Conservation (phyloP, 2,888 invertebrate species). For the Chrysolina haemoptera region DNA sequence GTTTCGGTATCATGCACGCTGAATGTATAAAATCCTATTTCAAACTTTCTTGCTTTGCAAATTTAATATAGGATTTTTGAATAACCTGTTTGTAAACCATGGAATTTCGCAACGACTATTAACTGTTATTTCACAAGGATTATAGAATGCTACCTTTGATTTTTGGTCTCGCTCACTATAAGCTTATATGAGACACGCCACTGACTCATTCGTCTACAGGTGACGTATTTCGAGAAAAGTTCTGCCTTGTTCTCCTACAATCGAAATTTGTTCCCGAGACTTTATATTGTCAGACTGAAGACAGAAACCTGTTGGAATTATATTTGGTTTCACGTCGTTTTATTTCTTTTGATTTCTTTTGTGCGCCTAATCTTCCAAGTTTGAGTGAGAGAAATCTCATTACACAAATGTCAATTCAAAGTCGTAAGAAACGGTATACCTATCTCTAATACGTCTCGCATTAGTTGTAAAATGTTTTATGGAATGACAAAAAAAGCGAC, state of each 20-base stretch:
- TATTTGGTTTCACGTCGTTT: slow-evolving; percentile 35
- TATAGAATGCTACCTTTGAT: no score
- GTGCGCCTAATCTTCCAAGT: neutral
- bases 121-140: no score
- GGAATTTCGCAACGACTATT: no score
- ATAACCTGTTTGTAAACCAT: no score
- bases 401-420: neutral
- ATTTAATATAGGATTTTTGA: no score
- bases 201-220: no score
- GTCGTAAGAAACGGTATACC: neutral
- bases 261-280: neutral
- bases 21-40: no score
- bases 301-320: slow-evolving; percentile 34
- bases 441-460: neutral
- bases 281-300: slow-evolving; percentile 28
- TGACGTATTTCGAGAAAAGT: neutral
- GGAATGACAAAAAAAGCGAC: neutral
- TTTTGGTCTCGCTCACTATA: no score
- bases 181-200: no score
- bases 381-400: neutral
- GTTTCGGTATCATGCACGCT: no score
- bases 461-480: neutral
- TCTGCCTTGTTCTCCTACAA: neutral
- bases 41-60: no score
- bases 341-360: slow-evolving; percentile 34